Percentiles rank a stretch among this genome's conserved stretches.
Evolutionary conservation across 2,888 invertebrate species (phyloP).

Genomic region (Rhaphigaster nebulosa): DNA sequence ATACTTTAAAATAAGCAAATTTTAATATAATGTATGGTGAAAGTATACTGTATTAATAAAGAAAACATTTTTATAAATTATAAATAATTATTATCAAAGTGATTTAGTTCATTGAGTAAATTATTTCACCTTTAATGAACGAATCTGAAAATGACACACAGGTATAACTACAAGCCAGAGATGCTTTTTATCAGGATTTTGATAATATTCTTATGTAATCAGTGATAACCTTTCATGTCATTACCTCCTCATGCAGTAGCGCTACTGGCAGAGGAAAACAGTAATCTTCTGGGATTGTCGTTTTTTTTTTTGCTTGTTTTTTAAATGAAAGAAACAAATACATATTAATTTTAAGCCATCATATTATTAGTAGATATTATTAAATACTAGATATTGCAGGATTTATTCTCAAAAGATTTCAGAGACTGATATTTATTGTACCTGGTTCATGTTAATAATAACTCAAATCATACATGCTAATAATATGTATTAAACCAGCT

Average conservation of each 20-base stretch:
- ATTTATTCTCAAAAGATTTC: not conserved
- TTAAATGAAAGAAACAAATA: not conserved
- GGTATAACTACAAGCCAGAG: not conserved
- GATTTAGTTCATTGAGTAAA: not conserved
- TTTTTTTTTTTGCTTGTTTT: no score
- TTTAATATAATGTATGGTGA: no score
- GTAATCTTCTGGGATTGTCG: not conserved
- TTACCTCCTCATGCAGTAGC: not conserved
- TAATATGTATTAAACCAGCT: no score
- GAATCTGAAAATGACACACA: not conserved
- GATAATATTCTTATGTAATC: not conserved
- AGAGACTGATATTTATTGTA: not conserved
- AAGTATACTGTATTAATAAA: not conserved
- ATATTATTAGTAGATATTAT: not conserved
- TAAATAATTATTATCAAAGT: not conserved
- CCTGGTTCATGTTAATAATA: no score
- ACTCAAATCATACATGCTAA: no score
- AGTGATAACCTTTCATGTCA: not conserved
- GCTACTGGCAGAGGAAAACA: not conserved
- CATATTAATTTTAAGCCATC: not conserved
- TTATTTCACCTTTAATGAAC: not conserved
- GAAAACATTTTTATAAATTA: not conserved
- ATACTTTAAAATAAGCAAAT: not conserved
- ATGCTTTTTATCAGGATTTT: not conserved
- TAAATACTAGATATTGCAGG: not conserved